Conservation (phyloP, 2,113 vertebrate species). For the Marmota monax region DNA sequence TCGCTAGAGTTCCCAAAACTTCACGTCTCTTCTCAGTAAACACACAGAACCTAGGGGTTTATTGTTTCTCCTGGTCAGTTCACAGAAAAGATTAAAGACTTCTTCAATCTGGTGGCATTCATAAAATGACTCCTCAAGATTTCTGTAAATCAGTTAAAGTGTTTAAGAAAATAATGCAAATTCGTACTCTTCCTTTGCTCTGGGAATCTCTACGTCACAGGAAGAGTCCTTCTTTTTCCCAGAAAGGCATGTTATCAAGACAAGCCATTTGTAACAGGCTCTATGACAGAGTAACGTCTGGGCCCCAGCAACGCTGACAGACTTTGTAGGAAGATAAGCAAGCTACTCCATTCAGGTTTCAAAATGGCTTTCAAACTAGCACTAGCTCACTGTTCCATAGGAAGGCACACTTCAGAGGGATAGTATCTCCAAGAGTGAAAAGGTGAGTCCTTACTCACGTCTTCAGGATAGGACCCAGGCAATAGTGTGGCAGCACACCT, state of each 20-base stretch:
- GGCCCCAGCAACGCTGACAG: neutral
- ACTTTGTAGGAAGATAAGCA: no score
- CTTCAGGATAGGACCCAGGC: no score
- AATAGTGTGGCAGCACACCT: no score
- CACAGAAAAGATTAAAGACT: neutral
- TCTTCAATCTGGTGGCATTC: neutral
- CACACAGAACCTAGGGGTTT: neutral
- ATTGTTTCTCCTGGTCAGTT: neutral
- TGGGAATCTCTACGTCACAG: neutral
- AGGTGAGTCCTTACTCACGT: neutral
- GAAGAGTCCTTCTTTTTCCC: neutral
- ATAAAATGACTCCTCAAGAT: neutral
- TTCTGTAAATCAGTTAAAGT: neutral
- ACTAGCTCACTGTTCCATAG: no score
- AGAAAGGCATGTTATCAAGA: neutral
- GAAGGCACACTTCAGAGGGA: neutral
- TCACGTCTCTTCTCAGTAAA: neutral
- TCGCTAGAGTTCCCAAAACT: neutral
- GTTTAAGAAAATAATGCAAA: neutral
- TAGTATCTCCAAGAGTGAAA: neutral
- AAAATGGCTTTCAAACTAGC: neutral
- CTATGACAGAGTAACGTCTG: neutral
- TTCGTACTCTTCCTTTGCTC: neutral
- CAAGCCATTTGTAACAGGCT: neutral
- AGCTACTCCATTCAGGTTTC: neutral